Conservation (phyloP, 2,113 vertebrate species). For the Aepyceros melampus region DNA sequence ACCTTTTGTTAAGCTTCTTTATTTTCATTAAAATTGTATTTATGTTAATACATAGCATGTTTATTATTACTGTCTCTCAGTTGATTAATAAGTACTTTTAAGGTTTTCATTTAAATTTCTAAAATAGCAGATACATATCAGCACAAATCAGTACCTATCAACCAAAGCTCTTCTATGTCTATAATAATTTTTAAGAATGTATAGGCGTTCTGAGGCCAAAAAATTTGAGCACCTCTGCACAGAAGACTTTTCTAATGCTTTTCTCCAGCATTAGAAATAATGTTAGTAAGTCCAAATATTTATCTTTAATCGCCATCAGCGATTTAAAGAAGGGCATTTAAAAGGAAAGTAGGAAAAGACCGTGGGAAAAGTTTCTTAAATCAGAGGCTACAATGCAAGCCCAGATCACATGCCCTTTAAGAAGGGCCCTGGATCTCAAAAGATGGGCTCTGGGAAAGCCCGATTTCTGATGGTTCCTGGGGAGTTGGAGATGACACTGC, state of each 20-base stretch:
- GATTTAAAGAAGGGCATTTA: neutral
- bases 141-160: neutral
- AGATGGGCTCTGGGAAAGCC: neutral
- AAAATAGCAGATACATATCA: neutral
- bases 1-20: neutral
- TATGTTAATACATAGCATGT: neutral
- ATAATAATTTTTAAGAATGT: neutral
- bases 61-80: neutral
- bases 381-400: neutral
- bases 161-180: neutral
- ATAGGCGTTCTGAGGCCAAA: neutral
- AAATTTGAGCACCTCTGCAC: neutral
- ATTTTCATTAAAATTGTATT: conserved; percentile 27
- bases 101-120: neutral
- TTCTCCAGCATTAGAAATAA: neutral
- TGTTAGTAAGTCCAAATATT: neutral
- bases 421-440: neutral
- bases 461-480: neutral
- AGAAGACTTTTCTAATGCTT: neutral
- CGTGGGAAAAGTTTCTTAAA: neutral
- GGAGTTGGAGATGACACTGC: accelerated
- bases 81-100: neutral
- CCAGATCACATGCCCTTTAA: neutral
- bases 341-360: neutral
- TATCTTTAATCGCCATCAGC: neutral